Conservation (phyloP, 2,113 vertebrate genomes). For the Chaetodon trifascialis region DNA sequence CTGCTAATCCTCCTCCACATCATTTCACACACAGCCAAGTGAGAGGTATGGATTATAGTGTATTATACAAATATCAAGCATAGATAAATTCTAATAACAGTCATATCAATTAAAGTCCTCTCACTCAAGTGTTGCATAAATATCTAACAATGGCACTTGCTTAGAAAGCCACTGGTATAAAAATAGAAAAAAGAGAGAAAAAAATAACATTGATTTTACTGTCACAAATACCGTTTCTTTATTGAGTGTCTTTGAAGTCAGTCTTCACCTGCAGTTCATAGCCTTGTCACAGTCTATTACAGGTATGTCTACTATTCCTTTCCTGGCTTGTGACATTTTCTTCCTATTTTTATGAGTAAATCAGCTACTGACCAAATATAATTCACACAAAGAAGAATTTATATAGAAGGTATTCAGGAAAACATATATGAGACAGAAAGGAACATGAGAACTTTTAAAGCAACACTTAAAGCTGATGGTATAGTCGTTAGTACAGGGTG, state of each 20-base stretch:
- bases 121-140: slow-evolving; percentile 58
- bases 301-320: slow-evolving; percentile 23
- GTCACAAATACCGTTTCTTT: slow-evolving; percentile 64
- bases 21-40: slow-evolving; percentile 67
- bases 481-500: not conserved
- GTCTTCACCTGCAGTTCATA: slow-evolving; percentile 59
- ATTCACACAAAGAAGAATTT: slow-evolving; percentile 30
- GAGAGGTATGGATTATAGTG: slow-evolving; percentile 78
- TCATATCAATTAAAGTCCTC: slow-evolving; percentile 66
- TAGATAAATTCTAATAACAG: slow-evolving; percentile 72
- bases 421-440: not conserved
- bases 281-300: slow-evolving; percentile 73
- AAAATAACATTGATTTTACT: slow-evolving; percentile 67
- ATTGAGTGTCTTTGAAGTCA: slow-evolving; percentile 65
- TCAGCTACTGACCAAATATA: slow-evolving; percentile 48
- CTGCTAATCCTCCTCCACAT: slow-evolving; percentile 73
- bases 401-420: not conserved
- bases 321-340: slow-evolving; percentile 40
- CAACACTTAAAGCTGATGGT: slow-evolving; percentile 69
- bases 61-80: slow-evolving; percentile 80
- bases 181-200: slow-evolving; percentile 69
- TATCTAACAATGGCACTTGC: slow-evolving; percentile 50
- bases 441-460: not conserved
- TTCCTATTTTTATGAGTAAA: slow-evolving; percentile 53
- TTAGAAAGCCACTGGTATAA: slow-evolving; percentile 68